phyloP scores from a whole-genome alignment of 2,113 vertebrate species.

The Eidolon helvum region DNA sequence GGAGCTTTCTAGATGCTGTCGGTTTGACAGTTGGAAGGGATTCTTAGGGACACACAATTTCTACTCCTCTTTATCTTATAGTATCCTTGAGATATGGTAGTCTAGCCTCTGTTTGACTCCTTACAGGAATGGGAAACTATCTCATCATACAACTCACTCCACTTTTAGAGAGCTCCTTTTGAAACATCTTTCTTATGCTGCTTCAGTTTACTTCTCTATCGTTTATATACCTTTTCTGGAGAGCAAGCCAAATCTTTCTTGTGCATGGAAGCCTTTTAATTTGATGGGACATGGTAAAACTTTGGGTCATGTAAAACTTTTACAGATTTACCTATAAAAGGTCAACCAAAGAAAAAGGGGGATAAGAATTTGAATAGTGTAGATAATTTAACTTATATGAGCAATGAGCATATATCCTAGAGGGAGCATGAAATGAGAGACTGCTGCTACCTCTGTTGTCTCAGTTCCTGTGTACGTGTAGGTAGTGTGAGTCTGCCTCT shows the following conservation, averaged over 20 bases:
- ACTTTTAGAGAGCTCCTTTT: neutral
- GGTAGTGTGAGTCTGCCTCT: neutral
- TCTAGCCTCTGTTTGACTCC: neutral
- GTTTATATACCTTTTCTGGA: neutral
- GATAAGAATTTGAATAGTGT: neutral
- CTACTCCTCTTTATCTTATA: neutral
- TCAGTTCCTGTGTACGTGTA: neutral
- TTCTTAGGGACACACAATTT: neutral
- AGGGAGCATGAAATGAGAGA: neutral
- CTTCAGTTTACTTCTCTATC: neutral
- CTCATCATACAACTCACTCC: neutral
- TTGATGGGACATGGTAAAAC: no score
- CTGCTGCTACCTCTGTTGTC: neutral
- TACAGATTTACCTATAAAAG: neutral
- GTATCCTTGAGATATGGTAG: neutral
- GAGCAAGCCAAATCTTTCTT: neutral
- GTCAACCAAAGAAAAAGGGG: neutral
- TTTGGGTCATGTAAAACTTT: neutral
- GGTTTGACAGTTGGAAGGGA: neutral
- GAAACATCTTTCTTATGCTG: neutral
- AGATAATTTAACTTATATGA: neutral
- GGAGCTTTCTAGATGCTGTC: neutral
- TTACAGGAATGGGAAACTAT: neutral
- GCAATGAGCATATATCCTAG: neutral
- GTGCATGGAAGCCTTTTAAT: neutral